Evolutionary conservation across 2,113 vertebrate species (phyloP).

Genomic region (Colistium nudipinnis): DNA sequence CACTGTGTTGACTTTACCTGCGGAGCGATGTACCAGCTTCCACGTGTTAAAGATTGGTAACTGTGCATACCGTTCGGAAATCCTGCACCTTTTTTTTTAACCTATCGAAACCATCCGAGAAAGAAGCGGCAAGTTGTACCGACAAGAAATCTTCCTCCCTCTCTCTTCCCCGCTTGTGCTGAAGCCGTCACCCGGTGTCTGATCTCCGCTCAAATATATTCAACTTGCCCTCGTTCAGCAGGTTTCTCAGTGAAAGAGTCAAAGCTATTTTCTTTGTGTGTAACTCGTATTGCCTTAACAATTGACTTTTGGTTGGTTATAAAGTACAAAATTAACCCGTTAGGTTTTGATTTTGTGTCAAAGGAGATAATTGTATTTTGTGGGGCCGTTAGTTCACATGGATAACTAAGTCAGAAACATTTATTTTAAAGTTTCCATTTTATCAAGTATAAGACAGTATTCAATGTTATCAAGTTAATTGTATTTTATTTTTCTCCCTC

Average conservation of each 20-base stretch:
- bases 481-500: too few species aligned
- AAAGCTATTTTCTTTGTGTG: slow-evolving; percentile 42
- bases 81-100: slow-evolving; percentile 36
- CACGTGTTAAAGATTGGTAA: slow-evolving; percentile 8
- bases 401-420: background rate
- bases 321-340: slow-evolving; percentile 16
- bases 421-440: slow-evolving; percentile 7
- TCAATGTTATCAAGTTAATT: too few species aligned
- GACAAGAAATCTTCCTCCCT: background rate
- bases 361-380: background rate
- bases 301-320: slow-evolving; percentile 37
- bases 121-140: slow-evolving; percentile 15
- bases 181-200: slow-evolving; percentile 37
- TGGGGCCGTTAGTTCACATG: background rate
- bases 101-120: background rate
- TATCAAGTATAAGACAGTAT: too few species aligned
- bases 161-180: slow-evolving; percentile 20
- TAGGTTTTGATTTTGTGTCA: slow-evolving; percentile 23
- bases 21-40: slow-evolving; percentile 43
- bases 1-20: slow-evolving; percentile 54
- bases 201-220: slow-evolving; percentile 30
- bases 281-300: slow-evolving; percentile 70
- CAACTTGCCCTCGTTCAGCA: slow-evolving; percentile 19
- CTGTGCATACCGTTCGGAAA: slow-evolving; percentile 10
- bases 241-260: slow-evolving; percentile 47